A percentile compares a stretch with the other conserved stretches of the same genome.
phyloP scores from a whole-genome alignment of 2,113 vertebrate species.

The Dinomys branickii region DNA sequence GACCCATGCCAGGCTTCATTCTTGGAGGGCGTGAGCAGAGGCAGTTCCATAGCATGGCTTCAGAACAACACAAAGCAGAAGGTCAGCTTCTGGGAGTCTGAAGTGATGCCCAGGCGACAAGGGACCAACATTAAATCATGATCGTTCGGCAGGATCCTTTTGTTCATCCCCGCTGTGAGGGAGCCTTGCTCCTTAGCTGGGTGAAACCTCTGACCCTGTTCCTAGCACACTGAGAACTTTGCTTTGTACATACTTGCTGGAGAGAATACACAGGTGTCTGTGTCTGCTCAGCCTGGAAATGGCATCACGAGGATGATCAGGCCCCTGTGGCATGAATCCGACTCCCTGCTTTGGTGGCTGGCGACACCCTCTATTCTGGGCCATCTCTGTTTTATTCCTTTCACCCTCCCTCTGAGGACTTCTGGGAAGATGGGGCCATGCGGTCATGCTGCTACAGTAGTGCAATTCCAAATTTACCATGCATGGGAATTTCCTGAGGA shows the following conservation, averaged over 20 bases:
- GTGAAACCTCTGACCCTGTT: slow-evolving; percentile 10
- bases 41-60: background rate
- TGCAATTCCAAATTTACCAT: accelerated
- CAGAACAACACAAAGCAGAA: background rate
- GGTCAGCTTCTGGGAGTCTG: background rate
- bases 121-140: background rate
- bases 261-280: slow-evolving; percentile 16
- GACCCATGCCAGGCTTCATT: background rate
- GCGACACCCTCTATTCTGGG: background rate
- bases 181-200: background rate
- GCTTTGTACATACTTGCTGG: background rate
- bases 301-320: background rate
- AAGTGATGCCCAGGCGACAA: accelerated
- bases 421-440: background rate
- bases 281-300: background rate
- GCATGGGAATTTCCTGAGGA: accelerated
- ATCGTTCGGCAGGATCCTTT: background rate
- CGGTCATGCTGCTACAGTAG: background rate
- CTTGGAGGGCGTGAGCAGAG: background rate
- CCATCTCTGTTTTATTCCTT: background rate
- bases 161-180: background rate
- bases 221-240: background rate
- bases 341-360: background rate
- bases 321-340: accelerated
- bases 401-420: background rate